Base-by-base conservation (phyloP, 2,888 invertebrate species). In the Oscheius sp. region DNA sequence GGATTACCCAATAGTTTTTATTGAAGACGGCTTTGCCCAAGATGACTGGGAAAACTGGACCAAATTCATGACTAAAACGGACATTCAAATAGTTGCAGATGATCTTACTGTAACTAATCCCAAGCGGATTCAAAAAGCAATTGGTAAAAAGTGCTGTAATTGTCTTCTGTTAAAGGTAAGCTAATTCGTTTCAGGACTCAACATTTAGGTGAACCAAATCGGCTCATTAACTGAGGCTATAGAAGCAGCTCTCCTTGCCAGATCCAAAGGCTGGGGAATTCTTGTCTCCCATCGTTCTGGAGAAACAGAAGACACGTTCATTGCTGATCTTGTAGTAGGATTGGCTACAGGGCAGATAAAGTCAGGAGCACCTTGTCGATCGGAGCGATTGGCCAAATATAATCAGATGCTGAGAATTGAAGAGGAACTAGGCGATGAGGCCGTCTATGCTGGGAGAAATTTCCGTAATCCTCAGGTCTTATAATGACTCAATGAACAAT, bases 1-100 rank as follows among this genome's bases (percentile, higher is more conserved):
- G 78, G 93, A 94, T 78, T 98, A 94, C 87, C 92, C 92, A 89
- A 94, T 99, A 89, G 93, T 94, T 1, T 96, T 96, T 75, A 98
- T 99, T 89, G 99, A 99, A 89, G 99, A 99, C 92, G 97, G 97
- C 84, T 99, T 97, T 90, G 98, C 99, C 89, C 97, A 99, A 91
- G 98, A 99, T 89, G 95, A 97, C 89, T 99, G 98, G 98, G 93
- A 93, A 7, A 95, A 96, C 16, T 99, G 97, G 96, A 91, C 87
- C 88, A 85, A 88, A 72, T 77, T 88, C 43, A 79, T 79, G 71
- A 74, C 66, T 12, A 70, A 72, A 69, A 86, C 85, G 66, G 72
- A 77, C 53, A 86, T 85, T 73, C 87, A 87, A 70, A 77, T 88
- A 82, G 91, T 92, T 59, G 91, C 96, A 85, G 98, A 99, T 90